Conservation (phyloP, 2,797 vertebrate genomes). For the Morus bassanus region DNA sequence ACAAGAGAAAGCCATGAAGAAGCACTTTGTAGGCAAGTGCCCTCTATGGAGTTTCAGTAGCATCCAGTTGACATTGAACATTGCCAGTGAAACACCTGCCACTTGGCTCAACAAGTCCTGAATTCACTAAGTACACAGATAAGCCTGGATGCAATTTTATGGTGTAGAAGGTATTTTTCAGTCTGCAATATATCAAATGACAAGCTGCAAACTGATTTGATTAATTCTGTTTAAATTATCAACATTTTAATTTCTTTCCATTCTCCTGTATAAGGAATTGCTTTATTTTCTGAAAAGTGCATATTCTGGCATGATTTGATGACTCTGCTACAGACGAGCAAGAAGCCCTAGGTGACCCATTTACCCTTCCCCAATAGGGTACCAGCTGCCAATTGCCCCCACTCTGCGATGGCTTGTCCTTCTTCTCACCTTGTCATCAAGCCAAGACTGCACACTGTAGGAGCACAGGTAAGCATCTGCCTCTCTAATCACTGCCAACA, state of each 20-base stretch:
- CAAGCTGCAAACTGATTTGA: neutral
- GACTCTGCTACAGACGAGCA: constrained; percentile 55
- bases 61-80: neutral
- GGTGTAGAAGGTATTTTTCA: neutral
- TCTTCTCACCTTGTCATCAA: constrained; percentile 79
- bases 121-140: neutral
- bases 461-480: constrained; percentile 81
- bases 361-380: constrained; percentile 73
- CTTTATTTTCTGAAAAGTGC: constrained; percentile 60
- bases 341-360: constrained; percentile 71
- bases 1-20: neutral
- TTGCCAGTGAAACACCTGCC: neutral
- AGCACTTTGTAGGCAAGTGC: neutral
- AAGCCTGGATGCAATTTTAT: neutral
- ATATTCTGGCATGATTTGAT: constrained; percentile 68
- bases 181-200: neutral
- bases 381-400: constrained; percentile 77
- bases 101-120: neutral
- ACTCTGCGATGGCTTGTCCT: constrained; percentile 75
- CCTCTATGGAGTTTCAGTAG: neutral
- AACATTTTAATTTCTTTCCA: constrained; percentile 48
- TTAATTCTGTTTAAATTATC: constrained; percentile 59
- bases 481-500: constrained; percentile 76
- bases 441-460: constrained; percentile 73
- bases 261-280: constrained; percentile 21